Percentiles rank a stretch among this genome's conserved stretches.
Evolutionary conservation across 92 coral and sea anemone genomes (phyloP).

Genomic region (Epizoanthus scotinus): DNA sequence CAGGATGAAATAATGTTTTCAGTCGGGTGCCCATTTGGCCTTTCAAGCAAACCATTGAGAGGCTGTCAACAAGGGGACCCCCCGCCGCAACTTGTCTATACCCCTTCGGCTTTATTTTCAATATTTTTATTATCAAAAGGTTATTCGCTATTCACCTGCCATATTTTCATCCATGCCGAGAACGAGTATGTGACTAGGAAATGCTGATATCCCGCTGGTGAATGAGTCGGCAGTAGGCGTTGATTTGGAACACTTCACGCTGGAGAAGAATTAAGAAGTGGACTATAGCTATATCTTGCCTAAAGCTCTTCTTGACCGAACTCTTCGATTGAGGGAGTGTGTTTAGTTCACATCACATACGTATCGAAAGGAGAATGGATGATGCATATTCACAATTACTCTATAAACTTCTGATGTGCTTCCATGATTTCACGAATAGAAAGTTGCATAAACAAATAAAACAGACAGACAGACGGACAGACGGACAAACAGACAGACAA

Average conservation of each 20-base stretch:
- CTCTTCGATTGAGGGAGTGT: not conserved
- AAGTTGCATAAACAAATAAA: not conserved
- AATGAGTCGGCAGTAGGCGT: not conserved
- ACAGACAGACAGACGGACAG: too few relatives aligned
- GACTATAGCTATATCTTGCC: too few relatives aligned
- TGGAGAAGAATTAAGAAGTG: too few relatives aligned
- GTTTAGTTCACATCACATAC: not conserved
- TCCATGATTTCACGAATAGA: not conserved
- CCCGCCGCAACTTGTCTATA: slow-evolving; percentile 19
- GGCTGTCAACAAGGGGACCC: slow-evolving; percentile 36
- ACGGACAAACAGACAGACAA: not conserved
- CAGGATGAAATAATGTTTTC: not conserved
- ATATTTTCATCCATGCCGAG: not conserved
- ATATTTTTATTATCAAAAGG: slow-evolving; percentile 13
- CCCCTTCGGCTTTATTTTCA: slow-evolving; percentile 15
- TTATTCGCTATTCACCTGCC: slow-evolving; percentile 32
- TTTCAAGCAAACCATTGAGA: slow-evolving; percentile 27
- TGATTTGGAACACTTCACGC: not conserved
- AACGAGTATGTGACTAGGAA: not conserved
- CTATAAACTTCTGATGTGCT: not conserved
- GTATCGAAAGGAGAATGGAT: not conserved
- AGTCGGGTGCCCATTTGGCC: slow-evolving; percentile 26
- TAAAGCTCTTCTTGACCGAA: not conserved
- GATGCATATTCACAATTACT: not conserved
- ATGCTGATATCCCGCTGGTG: slow-evolving; percentile 14